Conservation (phyloP, 2,113 vertebrate genomes). For the Rhinolophus ferrumequinum region DNA sequence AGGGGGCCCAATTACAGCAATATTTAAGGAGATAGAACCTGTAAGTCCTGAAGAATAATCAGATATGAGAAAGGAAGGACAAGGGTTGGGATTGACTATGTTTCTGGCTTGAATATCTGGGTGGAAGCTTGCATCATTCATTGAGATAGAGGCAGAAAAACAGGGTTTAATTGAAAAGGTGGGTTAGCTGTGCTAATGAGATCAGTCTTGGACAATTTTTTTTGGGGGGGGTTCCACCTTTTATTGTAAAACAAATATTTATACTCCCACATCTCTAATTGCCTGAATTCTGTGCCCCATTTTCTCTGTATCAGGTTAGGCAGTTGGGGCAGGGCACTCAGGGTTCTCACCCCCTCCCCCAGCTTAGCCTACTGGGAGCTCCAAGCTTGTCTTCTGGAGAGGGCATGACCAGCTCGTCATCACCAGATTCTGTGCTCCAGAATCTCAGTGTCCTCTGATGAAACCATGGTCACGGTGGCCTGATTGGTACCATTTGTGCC, state of each 20-base stretch:
- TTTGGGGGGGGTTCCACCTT: background rate
- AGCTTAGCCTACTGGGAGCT: slow-evolving; percentile 70
- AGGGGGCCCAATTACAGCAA: background rate
- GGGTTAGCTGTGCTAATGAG: background rate
- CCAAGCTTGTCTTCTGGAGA: slow-evolving; percentile 92
- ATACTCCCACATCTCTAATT: background rate
- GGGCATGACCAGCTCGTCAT: slow-evolving; percentile 92
- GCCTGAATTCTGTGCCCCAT: background rate
- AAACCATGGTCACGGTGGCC: slow-evolving; percentile 89
- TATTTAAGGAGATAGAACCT: background rate
- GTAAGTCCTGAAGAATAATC: background rate
- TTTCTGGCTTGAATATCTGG: background rate
- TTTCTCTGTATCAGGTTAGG: background rate
- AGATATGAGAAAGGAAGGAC: background rate
- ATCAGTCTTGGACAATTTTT: background rate
- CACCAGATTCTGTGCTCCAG: slow-evolving; percentile 86
- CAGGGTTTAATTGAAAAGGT: background rate
- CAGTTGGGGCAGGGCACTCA: background rate
- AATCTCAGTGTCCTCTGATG: slow-evolving; percentile 88
- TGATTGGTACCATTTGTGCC: slow-evolving; percentile 80
- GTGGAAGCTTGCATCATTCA: background rate
- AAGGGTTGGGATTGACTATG: background rate
- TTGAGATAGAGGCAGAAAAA: background rate
- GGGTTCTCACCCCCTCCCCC: background rate
- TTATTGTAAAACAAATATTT: slow-evolving; percentile 65